Base-by-base conservation (phyloP, 2,888 invertebrate genomes). In the Papilio elwesi region DNA sequence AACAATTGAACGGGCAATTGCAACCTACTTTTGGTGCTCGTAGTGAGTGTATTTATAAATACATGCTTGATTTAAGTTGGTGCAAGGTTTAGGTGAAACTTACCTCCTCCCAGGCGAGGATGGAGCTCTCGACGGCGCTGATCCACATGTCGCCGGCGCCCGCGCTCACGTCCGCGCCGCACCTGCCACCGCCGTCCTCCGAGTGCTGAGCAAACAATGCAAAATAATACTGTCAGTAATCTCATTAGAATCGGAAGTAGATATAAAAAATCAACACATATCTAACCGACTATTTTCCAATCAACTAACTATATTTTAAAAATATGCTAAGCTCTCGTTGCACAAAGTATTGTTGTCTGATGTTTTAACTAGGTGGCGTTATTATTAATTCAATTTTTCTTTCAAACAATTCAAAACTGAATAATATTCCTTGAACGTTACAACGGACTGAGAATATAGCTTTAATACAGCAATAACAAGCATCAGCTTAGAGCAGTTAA, bases 141-240 rank as follows among this genome's bases (percentile, higher is more conserved):
- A 96, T 91, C 96, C 96, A 96, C 96, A 96, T 96, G 84, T 94
- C 94, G 80, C 93, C 94, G 68, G 93, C 90, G 77, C 92, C 92
- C 26, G 88, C 88, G 81, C 83, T 85, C 79, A 82, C 87, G 83
- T 89, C 90, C 81, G 79, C 78, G 75, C 83, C 82, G 66, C 86
- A 86, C 77, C 85, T 80, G 26, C 26, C 26, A 74, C 84, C 87
- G 77, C 87, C 87, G 76, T 88, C 90, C 77, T 80, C 83, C 59
- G 93, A 92, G 83, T 93, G 92, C 93, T 93, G 85, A 0, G 43
- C 12, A 70, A 49, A 70, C 10, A 64, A 47, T n/a, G n/a, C 16
- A 48, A 51, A 66, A 9, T 9, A 43, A 57, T n/a, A 57, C n/a
- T n/a, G 13, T 38, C 36, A 57, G 13, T 13, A 57, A 57, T 13